Evolutionary conservation across 2,888 invertebrate genomes (phyloP), one percentile per base, ranked within the genome.

Genomic region (Dryobota labecula): DNA sequence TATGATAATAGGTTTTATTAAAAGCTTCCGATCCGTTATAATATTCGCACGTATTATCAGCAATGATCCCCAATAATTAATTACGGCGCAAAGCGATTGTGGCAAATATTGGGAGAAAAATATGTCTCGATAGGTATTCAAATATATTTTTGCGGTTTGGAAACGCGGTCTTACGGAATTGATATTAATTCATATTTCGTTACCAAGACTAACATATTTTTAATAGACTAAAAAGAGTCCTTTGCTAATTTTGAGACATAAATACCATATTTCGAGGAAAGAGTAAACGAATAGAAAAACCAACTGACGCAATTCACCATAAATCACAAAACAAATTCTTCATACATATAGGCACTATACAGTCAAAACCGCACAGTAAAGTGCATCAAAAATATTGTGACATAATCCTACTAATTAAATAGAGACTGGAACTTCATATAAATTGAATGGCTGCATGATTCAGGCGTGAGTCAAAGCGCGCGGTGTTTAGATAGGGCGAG

Each of bases 401-500:
- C 56, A 64, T 49, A 70, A 64, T 66, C 51, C 62, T 24, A 53
- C 33, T 62, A 63, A 80, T 69, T 76, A 80, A 58, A 20, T 49
- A 24, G 56, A 36, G 60, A 49, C 78, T n/a, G 57, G 43, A 51
- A 38, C 57, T 45, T 57, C 64, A 60, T 70, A 65, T 18, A 49
- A 47, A 61, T 57, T 65, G 56, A 69, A 76, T 80, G 83, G 84
- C 87, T 90, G 90, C 90, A 85, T 92, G 90, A 92, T 88, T 89
- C 86, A 82, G 63, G 76, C 82, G 82, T 90, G 91, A 91, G 86
- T 92, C 91, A 91, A 87, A 85, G 82, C 24, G 13, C 6, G 9
- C 87, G 80, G 82, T 76, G 85, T 90, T 88, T 89, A 90, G 89
- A 91, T 92, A 91, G 86, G 85, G 81, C 71, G 69, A 83, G 87